These are phyloP conservation scores for Tuta absoluta DNA, from an alignment of 2,888 invertebrate genomes.

Conservation along the genomic window DNA sequence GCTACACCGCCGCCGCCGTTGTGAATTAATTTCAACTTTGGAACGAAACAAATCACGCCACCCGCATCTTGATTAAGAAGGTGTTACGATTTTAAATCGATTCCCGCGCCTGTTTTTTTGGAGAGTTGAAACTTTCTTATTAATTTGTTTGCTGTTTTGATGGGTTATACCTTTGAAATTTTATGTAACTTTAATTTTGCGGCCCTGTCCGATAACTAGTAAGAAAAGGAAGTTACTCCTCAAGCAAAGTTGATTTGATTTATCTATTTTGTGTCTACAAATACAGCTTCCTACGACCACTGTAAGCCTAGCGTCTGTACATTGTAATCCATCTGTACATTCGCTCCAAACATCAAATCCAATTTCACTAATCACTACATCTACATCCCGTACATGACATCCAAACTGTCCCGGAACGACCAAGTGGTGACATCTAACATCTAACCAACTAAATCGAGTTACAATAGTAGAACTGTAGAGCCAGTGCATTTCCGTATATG, in stretches of 20 bases:
- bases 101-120: conserved; percentile 45
- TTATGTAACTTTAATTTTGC: not conserved
- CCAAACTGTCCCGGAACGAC: conserved; percentile 16
- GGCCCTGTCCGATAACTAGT: too few relatives aligned
- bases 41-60: conserved; percentile 69
- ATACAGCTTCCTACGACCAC: not conserved
- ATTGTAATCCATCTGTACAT: conserved; percentile 5
- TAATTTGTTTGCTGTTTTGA: conserved; percentile 9
- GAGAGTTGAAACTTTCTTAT: conserved; percentile 36
- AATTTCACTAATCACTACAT: conserved; percentile 17
- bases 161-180: not conserved
- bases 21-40: conserved; percentile 76
- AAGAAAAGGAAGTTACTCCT: too few relatives aligned
- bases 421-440: conserved; percentile 15
- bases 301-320: not conserved
- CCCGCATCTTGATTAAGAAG: conserved; percentile 65
- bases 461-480: conserved; percentile 28
- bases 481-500: conserved; percentile 35
- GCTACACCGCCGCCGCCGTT: conserved; percentile 46
- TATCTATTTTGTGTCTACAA: too few relatives aligned
- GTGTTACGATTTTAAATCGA: conserved; percentile 55
- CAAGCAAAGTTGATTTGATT: too few relatives aligned
- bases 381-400: conserved; percentile 5
- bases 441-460: conserved; percentile 26
- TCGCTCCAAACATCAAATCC: not conserved